phyloP scores from a whole-genome alignment of 2,797 vertebrate genomes.

The Protosalanx chinensis region DNA sequence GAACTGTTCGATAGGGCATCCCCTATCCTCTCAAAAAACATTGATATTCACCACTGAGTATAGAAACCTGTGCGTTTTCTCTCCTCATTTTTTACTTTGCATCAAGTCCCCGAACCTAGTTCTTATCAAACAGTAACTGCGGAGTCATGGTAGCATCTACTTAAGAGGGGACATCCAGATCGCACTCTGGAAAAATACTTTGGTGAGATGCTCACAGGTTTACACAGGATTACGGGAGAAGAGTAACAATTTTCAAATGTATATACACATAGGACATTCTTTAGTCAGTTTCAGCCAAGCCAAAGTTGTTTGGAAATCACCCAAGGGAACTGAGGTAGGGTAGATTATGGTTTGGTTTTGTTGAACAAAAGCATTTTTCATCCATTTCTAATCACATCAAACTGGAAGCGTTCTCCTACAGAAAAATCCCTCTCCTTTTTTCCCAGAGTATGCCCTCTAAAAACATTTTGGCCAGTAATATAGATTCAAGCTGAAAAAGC shows the following conservation, averaged over 20 bases:
- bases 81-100: too few relatives aligned
- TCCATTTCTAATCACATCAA: not conserved
- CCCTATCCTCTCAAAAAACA: too few relatives aligned
- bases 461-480: conserved; percentile 42
- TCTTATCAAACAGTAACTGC: too few relatives aligned
- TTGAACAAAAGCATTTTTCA: not conserved
- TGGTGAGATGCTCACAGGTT: not conserved
- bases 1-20: conserved; percentile 31
- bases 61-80: too few relatives aligned
- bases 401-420: conserved; percentile 15
- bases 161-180: too few relatives aligned
- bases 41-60: not conserved
- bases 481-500: conserved; percentile 41
- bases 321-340: not conserved
- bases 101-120: too few relatives aligned
- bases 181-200: too few relatives aligned
- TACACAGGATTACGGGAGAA: not conserved
- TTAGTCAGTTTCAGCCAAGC: not conserved
- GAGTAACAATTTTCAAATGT: not conserved
- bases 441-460: conserved; percentile 32
- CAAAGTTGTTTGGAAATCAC: not conserved
- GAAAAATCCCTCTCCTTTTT: conserved; percentile 41
- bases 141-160: too few relatives aligned
- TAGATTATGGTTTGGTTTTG: not conserved
- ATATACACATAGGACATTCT: not conserved